Percentiles rank a stretch among this genome's conserved stretches.
Evolutionary conservation across 2,888 invertebrate species (phyloP).

Genomic region (Synanthedon myopaeformis): DNA sequence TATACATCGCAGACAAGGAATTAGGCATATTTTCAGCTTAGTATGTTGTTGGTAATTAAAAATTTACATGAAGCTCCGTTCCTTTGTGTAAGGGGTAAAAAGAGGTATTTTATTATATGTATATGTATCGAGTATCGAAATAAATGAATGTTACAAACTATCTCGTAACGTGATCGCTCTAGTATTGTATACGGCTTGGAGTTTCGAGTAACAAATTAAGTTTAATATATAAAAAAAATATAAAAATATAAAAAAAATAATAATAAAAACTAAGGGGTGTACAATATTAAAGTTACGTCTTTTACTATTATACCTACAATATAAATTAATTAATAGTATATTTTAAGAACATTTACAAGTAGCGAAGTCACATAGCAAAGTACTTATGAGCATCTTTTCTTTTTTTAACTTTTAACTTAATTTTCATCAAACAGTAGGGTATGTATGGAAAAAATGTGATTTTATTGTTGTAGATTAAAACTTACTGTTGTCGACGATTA

Average conservation of each 20-base stretch:
- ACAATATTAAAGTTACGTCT: slow-evolving; percentile 62
- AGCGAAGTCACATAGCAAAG: slow-evolving; percentile 41
- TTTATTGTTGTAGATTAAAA: slow-evolving; percentile 63
- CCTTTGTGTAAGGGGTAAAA: slow-evolving; percentile 19
- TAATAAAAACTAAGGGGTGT: slow-evolving; percentile 53
- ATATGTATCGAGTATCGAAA: slow-evolving; percentile 46
- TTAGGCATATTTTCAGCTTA: slow-evolving; percentile 4
- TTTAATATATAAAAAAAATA: slow-evolving; percentile 37
- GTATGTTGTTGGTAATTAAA: not conserved
- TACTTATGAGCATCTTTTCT: slow-evolving; percentile 49
- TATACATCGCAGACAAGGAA: slow-evolving; percentile 8
- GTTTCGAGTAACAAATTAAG: slow-evolving; percentile 55
- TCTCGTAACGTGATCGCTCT: slow-evolving; percentile 46
- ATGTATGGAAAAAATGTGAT: slow-evolving; percentile 55
- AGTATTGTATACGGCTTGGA: slow-evolving; percentile 66
- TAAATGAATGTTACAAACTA: slow-evolving; percentile 47
- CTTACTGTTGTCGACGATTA: slow-evolving; percentile 48
- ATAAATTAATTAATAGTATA: slow-evolving; percentile 29
- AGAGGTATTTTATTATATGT: slow-evolving; percentile 53
- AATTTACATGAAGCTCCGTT: slow-evolving; percentile 20
- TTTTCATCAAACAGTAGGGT: slow-evolving; percentile 44
- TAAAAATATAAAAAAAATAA: slow-evolving; percentile 36
- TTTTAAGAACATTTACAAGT: slow-evolving; percentile 66
- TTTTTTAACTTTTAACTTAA: slow-evolving; percentile 28
- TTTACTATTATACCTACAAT: slow-evolving; percentile 37